phyloP scores from a whole-genome alignment of 2,797 vertebrate genomes.

The Phoxinus dragarum region DNA sequence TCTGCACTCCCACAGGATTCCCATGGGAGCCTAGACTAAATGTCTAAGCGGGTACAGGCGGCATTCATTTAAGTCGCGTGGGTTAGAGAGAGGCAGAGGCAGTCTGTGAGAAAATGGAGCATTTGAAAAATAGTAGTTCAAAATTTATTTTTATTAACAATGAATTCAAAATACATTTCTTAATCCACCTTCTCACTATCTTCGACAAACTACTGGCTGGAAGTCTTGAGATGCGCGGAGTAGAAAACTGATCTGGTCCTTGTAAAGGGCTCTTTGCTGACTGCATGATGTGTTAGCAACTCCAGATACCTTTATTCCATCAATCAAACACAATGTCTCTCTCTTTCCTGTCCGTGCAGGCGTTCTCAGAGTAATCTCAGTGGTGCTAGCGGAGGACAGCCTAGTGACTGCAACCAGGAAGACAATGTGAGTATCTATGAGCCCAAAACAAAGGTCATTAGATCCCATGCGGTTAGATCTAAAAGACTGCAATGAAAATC shows the following conservation, averaged over 20 bases:
- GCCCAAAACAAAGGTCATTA: background rate
- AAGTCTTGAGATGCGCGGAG: background rate
- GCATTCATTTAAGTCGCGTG: background rate
- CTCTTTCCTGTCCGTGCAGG: slow-evolving; percentile 68
- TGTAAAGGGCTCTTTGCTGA: background rate
- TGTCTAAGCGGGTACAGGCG: background rate
- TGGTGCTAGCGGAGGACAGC: slow-evolving; percentile 82
- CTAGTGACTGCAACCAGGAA: slow-evolving; percentile 88
- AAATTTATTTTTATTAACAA: background rate
- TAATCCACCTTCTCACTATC: background rate
- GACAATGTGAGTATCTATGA: slow-evolving; percentile 83
- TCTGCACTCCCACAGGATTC: slow-evolving; percentile 3
- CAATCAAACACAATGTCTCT: slow-evolving; percentile 1
- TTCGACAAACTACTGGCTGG: background rate
- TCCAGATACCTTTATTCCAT: background rate
- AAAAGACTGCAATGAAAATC: background rate
- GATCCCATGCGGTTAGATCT: background rate
- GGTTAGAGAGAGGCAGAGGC: background rate
- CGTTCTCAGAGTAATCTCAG: slow-evolving; percentile 85
- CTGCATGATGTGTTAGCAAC: background rate
- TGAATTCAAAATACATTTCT: background rate
- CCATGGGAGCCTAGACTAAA: slow-evolving; percentile 1
- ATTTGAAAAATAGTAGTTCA: background rate
- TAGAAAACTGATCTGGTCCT: background rate
- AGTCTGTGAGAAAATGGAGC: background rate